Base-by-base conservation (phyloP, 1,140 invertebrate species). In the Drosophila obscura region DNA sequence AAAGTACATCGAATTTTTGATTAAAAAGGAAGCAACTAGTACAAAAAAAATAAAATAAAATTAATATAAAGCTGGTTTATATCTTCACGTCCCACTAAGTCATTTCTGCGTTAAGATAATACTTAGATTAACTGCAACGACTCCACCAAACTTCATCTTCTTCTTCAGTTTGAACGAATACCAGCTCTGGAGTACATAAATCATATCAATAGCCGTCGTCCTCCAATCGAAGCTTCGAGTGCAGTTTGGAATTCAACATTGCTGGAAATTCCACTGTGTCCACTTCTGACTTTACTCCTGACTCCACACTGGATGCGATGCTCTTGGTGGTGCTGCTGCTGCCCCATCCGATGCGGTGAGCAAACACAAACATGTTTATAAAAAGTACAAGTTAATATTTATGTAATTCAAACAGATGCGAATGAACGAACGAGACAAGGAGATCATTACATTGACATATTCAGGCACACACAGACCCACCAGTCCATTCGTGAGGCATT, bases 361-460 rank as follows among this genome's bases (percentile, higher is more conserved):
- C 28, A 26, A 64, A 15, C 77, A 67, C 77, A 67, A 73, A 85
- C 81, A 82, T 85, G 81, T 85, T 85, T 85, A 82, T 85, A 87
- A 85, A 85, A 85, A 85, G 82, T 85, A 85, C 81, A 85, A 85
- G 81, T 85, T 85, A 85, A 85, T 85, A 85, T 85, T 85, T 85
- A 85, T 85, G 82, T 85, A 85, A 85, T 87, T 71, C 81, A 69
- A 39, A 80, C 59, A 67, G 77, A 87, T 75, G 63, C 77, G 58
- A 63, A 51, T 63, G 62, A 51, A 76, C 56, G 59, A 61, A 55
- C 62, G 28, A 49, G 51, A 56, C 50, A 31, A 50, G 35, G 51
- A 87, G 82, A 87, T 87, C 81, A 85, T 85, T 85, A 85, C 81
- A 87, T 85, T 85, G 81, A 87, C 77, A 87, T 87, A 87, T 87